Base-by-base conservation (phyloP, 2,797 vertebrate species). In the Sardinella longiceps region DNA sequence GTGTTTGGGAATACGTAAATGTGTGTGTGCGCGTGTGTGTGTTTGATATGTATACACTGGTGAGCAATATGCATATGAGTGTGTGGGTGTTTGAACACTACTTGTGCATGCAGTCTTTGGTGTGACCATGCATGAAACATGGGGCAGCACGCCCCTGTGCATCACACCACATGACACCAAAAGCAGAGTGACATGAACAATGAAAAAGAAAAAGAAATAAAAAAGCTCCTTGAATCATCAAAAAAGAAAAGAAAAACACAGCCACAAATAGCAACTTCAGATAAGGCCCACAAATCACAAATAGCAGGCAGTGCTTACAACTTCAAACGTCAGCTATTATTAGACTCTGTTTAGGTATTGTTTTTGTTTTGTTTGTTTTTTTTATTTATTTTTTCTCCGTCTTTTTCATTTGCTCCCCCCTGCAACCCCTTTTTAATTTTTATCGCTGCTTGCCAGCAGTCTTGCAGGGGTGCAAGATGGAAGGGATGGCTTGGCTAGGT, bases 371-470 rank as follows among this genome's bases (percentile, higher is more conserved):
- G n/a, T n/a, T 91, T 88, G 1, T 18, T 37, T 14, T 37, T 15
- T 37, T 20, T 5, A 37, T 74, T 18, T 14, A 37, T 5, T 39
- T 39, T 2, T 20, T 74, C 15, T 37, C 1, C 30, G 18, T 33
- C 86, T 58, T 20, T 82, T 50, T 18, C n/a, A n/a, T 45, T 43
- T 81, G 28, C n/a, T 50, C 14, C 4, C 20, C 18, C 7, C 37
- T 43, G 18, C 87, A n/a, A 25, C n/a, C n/a, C n/a, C 23, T 25
- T 81, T 81, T 53, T 51, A 56, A 50, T 91, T 92, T 93, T 95
- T 95, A 95, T 96, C 94, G 92, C 93, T 81, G 87, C 83, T 89
- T 91, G 91, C 93, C 95, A 95, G 95, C 92, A 95, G 94, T 90
- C 90, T 87, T 11, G 88, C 89, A 92, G 92, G 90, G 89, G 80